phyloP scores from a whole-genome alignment of 1,140 invertebrate species.

The Cyclargus thomasi region DNA sequence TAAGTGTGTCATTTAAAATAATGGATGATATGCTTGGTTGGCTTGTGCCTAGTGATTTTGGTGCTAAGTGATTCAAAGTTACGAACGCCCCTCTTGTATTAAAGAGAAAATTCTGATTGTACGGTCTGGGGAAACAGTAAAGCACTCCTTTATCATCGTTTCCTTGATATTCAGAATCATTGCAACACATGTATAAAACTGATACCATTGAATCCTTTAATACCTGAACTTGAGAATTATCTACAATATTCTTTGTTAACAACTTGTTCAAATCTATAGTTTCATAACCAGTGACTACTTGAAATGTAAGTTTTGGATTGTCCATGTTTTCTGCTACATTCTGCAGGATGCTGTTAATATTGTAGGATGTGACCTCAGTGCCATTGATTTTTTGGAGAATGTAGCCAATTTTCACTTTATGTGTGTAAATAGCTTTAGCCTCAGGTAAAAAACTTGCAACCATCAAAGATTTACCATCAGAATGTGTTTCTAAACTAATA shows the following conservation, averaged over 20 bases:
- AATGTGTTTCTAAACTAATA: conserved; percentile 78
- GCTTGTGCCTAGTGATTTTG: conserved; percentile 76
- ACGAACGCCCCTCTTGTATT: conserved; percentile 80
- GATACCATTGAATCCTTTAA: conserved; percentile 77
- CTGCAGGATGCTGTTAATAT: conserved; percentile 75
- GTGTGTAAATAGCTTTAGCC: conserved; percentile 77
- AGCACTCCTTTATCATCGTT: conserved; percentile 80
- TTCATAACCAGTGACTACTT: conserved; percentile 41
- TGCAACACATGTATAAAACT: conserved; percentile 78
- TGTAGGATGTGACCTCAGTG: conserved; percentile 77
- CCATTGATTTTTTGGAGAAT: conserved; percentile 80
- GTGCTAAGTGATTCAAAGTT: conserved; percentile 80
- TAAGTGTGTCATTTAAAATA: conserved; percentile 68
- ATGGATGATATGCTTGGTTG: conserved; percentile 77
- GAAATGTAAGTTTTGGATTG: conserved; percentile 55
- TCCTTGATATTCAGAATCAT: conserved; percentile 77
- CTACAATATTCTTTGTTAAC: conserved; percentile 72
- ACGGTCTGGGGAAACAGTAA: conserved; percentile 80
- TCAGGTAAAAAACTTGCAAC: conserved; percentile 81
- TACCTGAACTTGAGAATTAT: conserved; percentile 71
- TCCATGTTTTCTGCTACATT: conserved; percentile 73
- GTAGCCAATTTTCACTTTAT: conserved; percentile 82
- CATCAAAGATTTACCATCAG: conserved; percentile 79
- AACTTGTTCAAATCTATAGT: conserved; percentile 48
- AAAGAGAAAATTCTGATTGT: conserved; percentile 77